phyloP scores from a whole-genome alignment of 2,888 invertebrate species.

The Chamaedrilus cognettii region DNA sequence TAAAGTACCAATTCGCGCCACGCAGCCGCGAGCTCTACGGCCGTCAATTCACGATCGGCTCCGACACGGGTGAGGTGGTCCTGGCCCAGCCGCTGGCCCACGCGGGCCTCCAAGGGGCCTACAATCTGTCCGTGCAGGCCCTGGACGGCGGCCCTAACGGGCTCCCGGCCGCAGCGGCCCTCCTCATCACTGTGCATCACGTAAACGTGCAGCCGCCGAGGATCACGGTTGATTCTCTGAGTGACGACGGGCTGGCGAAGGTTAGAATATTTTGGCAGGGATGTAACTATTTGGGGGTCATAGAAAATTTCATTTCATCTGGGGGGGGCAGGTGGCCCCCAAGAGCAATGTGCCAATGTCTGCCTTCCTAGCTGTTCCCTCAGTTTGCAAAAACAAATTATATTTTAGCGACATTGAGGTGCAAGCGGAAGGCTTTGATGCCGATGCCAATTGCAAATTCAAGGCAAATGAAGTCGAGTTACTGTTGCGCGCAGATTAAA shows the following conservation, averaged over 20 bases:
- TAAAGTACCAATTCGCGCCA: constrained; percentile 19
- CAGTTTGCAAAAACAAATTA: too few relatives aligned
- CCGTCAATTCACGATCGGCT: background rate
- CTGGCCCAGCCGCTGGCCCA: constrained; percentile 9
- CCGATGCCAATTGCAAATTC: too few relatives aligned
- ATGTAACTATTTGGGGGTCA: too few relatives aligned
- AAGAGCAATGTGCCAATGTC: too few relatives aligned
- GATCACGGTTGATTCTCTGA: constrained; percentile 26
- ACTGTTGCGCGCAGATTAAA: too few relatives aligned
- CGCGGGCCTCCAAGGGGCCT: constrained; percentile 1
- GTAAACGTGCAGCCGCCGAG: constrained; percentile 19
- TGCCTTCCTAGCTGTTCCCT: too few relatives aligned
- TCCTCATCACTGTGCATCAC: constrained; percentile 23
- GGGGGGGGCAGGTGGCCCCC: too few relatives aligned
- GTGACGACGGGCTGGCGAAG: constrained; percentile 15
- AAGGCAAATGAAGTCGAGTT: too few relatives aligned
- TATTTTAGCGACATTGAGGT: too few relatives aligned
- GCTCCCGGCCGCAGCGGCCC: constrained; percentile 16
- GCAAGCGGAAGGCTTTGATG: too few relatives aligned
- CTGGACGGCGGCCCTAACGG: constrained; percentile 26
- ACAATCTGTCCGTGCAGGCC: constrained; percentile 24
- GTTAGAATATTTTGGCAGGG: too few relatives aligned
- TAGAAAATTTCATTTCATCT: too few relatives aligned
- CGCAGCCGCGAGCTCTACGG: constrained; percentile 8
- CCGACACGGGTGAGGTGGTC: constrained; percentile 6